phyloP scores from a whole-genome alignment of 2,888 invertebrate genomes.

The Steinernema hermaphroditum region DNA sequence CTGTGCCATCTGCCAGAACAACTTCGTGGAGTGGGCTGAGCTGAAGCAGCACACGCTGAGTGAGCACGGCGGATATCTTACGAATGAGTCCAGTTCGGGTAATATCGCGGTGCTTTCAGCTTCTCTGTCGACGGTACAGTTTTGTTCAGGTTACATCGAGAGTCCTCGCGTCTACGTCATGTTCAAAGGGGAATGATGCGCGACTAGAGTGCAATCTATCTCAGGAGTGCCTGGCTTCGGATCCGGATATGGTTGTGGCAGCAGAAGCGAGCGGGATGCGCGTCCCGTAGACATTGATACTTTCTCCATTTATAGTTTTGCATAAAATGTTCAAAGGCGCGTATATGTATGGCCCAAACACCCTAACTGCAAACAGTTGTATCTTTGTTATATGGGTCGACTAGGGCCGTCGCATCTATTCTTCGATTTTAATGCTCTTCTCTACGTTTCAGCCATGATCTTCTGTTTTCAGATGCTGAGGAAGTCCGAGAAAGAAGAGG shows the following conservation, averaged over 20 bases:
- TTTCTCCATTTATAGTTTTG: conserved; percentile 18
- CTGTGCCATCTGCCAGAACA: conserved; percentile 63
- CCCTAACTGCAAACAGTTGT: conserved; percentile 25
- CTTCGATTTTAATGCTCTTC: neutral
- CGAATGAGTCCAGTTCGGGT: conserved; percentile 62
- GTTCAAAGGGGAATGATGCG: conserved; percentile 65
- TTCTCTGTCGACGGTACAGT: conserved; percentile 22
- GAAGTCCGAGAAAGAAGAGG: neutral
- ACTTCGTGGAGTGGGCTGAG: conserved; percentile 62
- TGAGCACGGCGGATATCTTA: conserved; percentile 65
- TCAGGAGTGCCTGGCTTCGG: neutral
- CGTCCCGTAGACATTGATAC: neutral
- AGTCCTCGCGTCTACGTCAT: conserved; percentile 66
- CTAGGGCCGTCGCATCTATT: conserved; percentile 19
- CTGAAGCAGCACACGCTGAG: conserved; percentile 65
- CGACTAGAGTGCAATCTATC: too few relatives aligned
- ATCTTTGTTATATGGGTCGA: conserved; percentile 27
- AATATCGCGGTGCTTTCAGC: conserved; percentile 32
- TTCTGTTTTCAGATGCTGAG: conserved; percentile 17
- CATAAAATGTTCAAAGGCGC: conserved; percentile 23
- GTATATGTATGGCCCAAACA: conserved; percentile 10
- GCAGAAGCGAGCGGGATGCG: conserved; percentile 3
- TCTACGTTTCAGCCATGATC: neutral
- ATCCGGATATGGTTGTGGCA: neutral
- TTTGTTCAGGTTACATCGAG: conserved; percentile 64